These are phyloP conservation scores for Dryobotodes eremita DNA, from an alignment of 2,888 invertebrate genomes.

Conservation along the genomic window DNA sequence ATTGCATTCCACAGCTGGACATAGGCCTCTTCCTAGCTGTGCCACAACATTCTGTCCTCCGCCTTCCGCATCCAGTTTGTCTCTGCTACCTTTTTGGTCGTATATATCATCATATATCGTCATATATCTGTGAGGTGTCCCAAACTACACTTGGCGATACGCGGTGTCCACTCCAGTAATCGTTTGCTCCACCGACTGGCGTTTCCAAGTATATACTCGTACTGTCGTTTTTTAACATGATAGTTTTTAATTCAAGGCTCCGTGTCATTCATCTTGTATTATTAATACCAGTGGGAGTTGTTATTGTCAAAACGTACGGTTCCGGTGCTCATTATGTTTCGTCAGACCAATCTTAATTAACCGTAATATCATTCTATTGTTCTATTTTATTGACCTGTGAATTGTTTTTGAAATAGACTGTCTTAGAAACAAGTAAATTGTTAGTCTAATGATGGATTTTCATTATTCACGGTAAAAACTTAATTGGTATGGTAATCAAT, in stretches of 20 bases:
- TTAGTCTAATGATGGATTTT: background rate
- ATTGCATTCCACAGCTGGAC: too few relatives aligned
- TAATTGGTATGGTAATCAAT: background rate
- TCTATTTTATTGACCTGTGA: conserved; percentile 13
- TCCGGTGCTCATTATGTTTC: conserved; percentile 23
- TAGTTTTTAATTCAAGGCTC: background rate
- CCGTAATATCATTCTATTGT: conserved; percentile 33
- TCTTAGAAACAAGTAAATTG: background rate
- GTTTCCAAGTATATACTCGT: background rate
- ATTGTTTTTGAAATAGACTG: background rate
- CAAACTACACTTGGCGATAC: too few relatives aligned
- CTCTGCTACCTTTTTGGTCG: too few relatives aligned
- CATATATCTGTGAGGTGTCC: too few relatives aligned
- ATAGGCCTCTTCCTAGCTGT: too few relatives aligned
- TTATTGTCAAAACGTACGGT: conserved; percentile 1
- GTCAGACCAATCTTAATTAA: conserved; percentile 12
- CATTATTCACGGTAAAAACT: background rate
- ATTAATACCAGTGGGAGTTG: conserved; percentile 28
- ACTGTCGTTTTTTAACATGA: background rate
- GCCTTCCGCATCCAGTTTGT: too few relatives aligned
- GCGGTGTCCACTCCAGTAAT: too few relatives aligned
- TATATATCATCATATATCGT: too few relatives aligned
- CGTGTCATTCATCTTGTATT: conserved; percentile 23
- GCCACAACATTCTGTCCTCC: too few relatives aligned
- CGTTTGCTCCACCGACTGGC: too few relatives aligned